Percentiles rank a stretch among this genome's conserved stretches.
These are phyloP conservation scores for Rhynchonycteris naso DNA, from an alignment of 2,797 vertebrate genomes.

Conservation along the genomic window DNA sequence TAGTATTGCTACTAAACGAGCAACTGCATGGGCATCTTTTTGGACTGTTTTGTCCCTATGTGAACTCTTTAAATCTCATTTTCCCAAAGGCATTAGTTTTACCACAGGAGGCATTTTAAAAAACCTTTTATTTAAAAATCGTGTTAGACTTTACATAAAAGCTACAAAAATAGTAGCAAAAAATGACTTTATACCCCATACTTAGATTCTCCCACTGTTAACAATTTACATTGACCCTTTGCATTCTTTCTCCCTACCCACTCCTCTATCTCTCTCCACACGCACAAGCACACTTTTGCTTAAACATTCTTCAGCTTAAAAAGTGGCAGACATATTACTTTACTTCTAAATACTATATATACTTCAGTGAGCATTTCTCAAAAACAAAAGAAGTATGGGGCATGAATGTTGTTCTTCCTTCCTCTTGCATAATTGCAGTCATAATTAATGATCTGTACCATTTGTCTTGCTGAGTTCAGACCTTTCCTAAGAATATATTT, in stretches of 20 bases:
- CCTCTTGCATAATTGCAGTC: neutral
- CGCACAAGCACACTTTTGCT: neutral
- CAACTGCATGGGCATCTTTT: neutral
- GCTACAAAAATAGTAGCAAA: neutral
- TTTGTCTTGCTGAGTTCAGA: neutral
- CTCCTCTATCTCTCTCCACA: neutral
- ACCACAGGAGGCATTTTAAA: neutral
- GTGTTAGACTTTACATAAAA: neutral
- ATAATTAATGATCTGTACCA: neutral
- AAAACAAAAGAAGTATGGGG: neutral
- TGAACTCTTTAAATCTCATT: constrained; percentile 13
- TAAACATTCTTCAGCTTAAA: neutral
- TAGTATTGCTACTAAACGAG: neutral
- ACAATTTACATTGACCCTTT: neutral
- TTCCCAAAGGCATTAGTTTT: neutral
- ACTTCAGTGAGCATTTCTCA: neutral
- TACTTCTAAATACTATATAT: neutral
- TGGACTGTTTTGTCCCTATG: neutral
- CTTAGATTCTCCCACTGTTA: neutral
- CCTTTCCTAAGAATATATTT: neutral
- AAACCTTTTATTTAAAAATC: constrained; percentile 7
- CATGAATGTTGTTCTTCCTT: neutral
- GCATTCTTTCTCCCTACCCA: neutral
- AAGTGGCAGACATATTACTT: neutral
- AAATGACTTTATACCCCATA: neutral